Conservation (phyloP, 2,888 invertebrate species). For the Lysandra bellargus region DNA sequence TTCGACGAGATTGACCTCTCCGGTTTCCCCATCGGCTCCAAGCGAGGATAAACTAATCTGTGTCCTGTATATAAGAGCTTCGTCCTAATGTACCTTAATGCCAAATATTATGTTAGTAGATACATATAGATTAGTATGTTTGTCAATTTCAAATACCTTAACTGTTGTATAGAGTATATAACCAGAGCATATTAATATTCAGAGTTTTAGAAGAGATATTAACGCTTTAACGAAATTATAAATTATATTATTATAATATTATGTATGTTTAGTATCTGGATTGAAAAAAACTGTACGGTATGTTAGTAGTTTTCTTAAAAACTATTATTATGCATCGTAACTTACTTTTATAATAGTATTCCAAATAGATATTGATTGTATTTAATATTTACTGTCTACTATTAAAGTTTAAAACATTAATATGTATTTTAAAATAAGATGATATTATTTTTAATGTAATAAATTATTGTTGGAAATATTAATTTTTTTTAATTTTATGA, state of each 20-base stretch:
- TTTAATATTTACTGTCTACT: background rate
- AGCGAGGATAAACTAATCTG: constrained; percentile 48
- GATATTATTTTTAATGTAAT: constrained; percentile 12
- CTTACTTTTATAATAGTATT: background rate
- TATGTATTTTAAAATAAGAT: background rate
- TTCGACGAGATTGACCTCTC: constrained; percentile 67
- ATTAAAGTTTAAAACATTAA: background rate
- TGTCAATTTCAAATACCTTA: constrained; percentile 8
- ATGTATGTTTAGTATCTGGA: background rate
- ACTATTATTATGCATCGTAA: background rate
- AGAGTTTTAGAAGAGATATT: background rate
- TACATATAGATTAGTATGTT: background rate
- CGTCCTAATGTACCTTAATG: constrained; percentile 4
- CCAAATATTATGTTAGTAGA: background rate
- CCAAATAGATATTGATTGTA: background rate
- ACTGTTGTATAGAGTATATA: background rate
- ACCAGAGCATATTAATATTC: background rate
- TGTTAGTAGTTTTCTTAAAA: background rate
- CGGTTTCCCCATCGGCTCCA: constrained; percentile 70
- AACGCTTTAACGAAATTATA: background rate
- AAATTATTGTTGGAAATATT: background rate
- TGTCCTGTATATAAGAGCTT: constrained; percentile 27
- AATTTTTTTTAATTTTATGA: background rate
- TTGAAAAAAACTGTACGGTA: background rate
- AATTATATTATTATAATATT: background rate